Percentiles rank a stretch among this genome's conserved stretches.
Evolutionary conservation across 2,113 vertebrate species (phyloP).

Genomic region (Vanacampus margaritifer): DNA sequence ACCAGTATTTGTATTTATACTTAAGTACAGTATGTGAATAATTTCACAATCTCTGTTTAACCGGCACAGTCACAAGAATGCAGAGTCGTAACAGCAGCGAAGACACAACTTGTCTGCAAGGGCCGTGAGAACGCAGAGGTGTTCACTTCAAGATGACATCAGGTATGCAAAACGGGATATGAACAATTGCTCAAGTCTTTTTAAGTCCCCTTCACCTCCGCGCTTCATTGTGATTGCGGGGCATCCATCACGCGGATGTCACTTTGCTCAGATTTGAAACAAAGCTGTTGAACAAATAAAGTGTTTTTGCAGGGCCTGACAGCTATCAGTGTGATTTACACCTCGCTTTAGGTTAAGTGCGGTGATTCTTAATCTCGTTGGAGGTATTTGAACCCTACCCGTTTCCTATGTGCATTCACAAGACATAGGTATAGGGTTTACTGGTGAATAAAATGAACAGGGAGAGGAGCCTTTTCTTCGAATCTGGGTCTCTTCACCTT

Average conservation of each 20-base stretch:
- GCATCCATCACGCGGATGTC: slow-evolving; percentile 39
- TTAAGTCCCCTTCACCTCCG: slow-evolving; percentile 5
- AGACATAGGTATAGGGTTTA: too few species aligned
- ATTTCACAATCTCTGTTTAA: background rate
- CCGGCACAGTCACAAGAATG: background rate
- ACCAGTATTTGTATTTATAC: background rate
- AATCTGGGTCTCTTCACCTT: too few species aligned
- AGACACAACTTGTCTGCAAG: slow-evolving; percentile 22
- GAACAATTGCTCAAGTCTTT: slow-evolving; percentile 39
- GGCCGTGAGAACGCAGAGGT: slow-evolving; percentile 23
- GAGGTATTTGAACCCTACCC: too few species aligned
- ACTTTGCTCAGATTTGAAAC: slow-evolving; percentile 25
- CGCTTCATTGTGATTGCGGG: slow-evolving; percentile 23
- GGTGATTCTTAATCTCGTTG: too few species aligned
- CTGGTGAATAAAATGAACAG: too few species aligned
- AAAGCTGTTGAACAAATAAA: slow-evolving; percentile 26
- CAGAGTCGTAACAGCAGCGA: slow-evolving; percentile 13
- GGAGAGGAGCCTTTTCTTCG: too few species aligned
- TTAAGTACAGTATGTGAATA: background rate
- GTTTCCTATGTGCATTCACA: too few species aligned
- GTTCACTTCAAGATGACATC: slow-evolving; percentile 39
- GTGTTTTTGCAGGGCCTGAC: slow-evolving; percentile 6
- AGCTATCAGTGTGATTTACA: slow-evolving; percentile 34
- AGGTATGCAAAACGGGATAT: slow-evolving; percentile 46
- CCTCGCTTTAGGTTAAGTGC: slow-evolving; percentile 53